These are phyloP conservation scores for Drosophila aff. DNA, from an alignment of 1,140 invertebrate species.

Conservation along the genomic window DNA sequence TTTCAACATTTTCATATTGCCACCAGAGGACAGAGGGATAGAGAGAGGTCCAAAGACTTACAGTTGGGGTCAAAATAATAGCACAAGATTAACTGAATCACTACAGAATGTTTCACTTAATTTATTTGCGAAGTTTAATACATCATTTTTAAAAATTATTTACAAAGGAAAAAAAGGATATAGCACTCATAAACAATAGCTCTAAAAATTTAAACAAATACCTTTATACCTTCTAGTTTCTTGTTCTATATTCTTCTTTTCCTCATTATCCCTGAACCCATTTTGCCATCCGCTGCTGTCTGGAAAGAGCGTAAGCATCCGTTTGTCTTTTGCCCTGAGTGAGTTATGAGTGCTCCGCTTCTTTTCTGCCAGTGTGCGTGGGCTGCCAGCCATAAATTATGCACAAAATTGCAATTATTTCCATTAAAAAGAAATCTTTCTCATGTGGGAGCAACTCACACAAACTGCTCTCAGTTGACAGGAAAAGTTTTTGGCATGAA, in stretches of 20 bases:
- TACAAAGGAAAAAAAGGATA: too few species aligned
- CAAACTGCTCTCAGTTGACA: constrained; percentile 15
- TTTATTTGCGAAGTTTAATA: not conserved
- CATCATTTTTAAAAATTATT: too few species aligned
- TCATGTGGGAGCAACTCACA: constrained; percentile 22
- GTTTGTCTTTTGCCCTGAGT: constrained; percentile 50
- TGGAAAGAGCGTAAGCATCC: constrained; percentile 21
- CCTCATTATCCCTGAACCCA: not conserved
- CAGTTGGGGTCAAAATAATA: not conserved
- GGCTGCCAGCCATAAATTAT: constrained; percentile 66
- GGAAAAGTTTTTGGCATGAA: constrained; percentile 23
- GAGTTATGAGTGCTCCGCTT: constrained; percentile 45
- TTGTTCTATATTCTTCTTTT: not conserved
- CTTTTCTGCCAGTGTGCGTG: constrained; percentile 39
- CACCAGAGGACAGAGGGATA: constrained; percentile 13
- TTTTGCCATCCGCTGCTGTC: not conserved
- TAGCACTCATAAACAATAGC: not conserved
- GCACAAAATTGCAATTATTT: constrained; percentile 79
- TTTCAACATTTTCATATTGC: constrained; percentile 44
- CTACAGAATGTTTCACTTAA: not conserved
- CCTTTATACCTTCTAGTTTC: too few species aligned
- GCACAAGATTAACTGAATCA: not conserved
- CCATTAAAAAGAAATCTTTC: constrained; percentile 61
- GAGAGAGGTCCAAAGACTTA: not conserved
- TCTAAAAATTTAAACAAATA: too few species aligned